Percentiles rank a stretch among this genome's conserved stretches.
phyloP scores from a whole-genome alignment of 2,888 invertebrate genomes.

The Neria commutata region DNA sequence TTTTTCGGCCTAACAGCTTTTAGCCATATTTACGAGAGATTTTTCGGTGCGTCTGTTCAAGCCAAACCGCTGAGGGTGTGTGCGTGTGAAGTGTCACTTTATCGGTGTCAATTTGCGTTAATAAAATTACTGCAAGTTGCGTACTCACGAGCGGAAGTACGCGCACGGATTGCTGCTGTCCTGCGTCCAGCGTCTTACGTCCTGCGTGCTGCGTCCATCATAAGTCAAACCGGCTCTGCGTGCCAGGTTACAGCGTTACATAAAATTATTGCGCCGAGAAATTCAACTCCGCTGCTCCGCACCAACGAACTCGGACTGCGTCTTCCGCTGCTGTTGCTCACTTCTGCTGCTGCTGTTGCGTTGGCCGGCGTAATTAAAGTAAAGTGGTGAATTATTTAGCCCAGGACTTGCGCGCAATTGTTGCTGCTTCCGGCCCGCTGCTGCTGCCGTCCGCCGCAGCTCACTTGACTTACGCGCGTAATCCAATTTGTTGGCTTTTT shows the following conservation, averaged over 20 bases:
- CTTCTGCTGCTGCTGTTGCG: neutral
- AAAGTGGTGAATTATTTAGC: neutral
- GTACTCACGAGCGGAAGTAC: too few species aligned
- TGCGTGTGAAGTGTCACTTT: neutral
- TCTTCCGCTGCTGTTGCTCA: neutral
- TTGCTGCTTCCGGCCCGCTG: neutral
- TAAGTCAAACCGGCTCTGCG: too few species aligned
- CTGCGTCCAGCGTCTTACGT: too few species aligned
- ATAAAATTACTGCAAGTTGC: constrained; percentile 19
- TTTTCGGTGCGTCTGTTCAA: too few species aligned
- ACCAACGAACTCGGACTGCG: neutral
- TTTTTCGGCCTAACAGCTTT: too few species aligned
- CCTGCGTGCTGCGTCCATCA: too few species aligned
- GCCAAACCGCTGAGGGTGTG: too few species aligned
- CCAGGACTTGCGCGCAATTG: neutral
- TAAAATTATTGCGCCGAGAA: constrained; percentile 9
- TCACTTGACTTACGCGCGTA: neutral
- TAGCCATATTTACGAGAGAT: too few species aligned
- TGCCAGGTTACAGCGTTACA: neutral
- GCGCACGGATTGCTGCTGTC: too few species aligned
- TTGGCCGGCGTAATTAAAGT: neutral
- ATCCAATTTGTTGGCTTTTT: constrained; percentile 2
- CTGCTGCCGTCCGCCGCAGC: neutral
- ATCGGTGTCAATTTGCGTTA: constrained; percentile 20
- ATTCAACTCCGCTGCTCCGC: constrained; percentile 11